Base-by-base conservation (phyloP, 1,140 invertebrate species). In the Octopus bimaculoides region DNA sequence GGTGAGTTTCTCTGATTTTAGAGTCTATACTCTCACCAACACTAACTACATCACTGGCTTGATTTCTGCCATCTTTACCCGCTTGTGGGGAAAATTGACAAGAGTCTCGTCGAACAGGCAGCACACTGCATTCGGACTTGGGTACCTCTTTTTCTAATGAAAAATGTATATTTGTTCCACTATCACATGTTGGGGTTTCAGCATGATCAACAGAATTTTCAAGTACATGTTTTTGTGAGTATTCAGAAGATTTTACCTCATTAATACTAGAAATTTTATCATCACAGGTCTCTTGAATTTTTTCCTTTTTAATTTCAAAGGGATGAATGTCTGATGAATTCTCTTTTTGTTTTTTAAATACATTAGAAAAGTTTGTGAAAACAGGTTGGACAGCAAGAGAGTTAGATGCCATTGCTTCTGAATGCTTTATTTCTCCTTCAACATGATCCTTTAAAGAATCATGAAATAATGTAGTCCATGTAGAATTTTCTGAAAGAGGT, bases 261-360 rank as follows among this genome's bases (percentile, higher is more conserved):
- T 20, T n/a, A 12, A 71, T 20, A 71, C 26, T 20, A 71, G 66
- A n/a, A 6, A 1, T 6, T n/a, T n/a, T 71, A 14, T 71, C 66
- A 71, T 71, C 66, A 71, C 66, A 71, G 66, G 5, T 71, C 66
- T 14, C 66, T n/a, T 71, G 17, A 71, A 71, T 20, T 71, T 71
- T 71, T 71, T 71, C 66, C 26, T 71, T 71, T 17, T 71, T 71
- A 6, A n/a, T 14, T 71, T 71, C 14, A 71, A 71, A 71, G 5
- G 66, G 66, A 20, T 71, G 26, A 71, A 71, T 20, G 5, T 71
- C 66, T 17, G 66, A 71, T 17, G 66, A 71, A 71, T 20, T 20
- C 17, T 71, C 66, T 17, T 71, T 71, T 17, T 71, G 66, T 20
- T 71, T 71, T 71, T 71, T 71, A 71, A 71, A 71, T 71, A 71